Evolutionary conservation across 1,140 invertebrate genomes (phyloP), one percentile per base, ranked within the genome.

Genomic region (Ctenoplectra terminalis): DNA sequence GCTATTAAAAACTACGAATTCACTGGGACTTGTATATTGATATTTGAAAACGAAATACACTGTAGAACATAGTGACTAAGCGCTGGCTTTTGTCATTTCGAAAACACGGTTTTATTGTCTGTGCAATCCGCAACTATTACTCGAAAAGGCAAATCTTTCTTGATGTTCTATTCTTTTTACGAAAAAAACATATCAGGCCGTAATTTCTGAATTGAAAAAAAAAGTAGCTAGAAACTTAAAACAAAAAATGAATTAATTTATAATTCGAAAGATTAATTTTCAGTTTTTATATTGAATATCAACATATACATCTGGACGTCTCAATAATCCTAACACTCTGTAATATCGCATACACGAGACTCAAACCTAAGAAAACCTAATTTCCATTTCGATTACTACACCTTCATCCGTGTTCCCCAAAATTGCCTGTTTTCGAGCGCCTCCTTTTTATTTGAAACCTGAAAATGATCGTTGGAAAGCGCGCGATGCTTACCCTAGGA

Each of bases 401-500:
- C 58, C 23, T 37, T 15, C 20, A 23, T 40, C 37, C n/a, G 2
- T 11, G 23, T 43, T 15, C 20, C 37, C 1, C 11, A 40, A 4
- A 23, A n/a, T 5, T 20, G 9, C 26, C 54, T 11, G 8, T 26
- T 56, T 29, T n/a, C n/a, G n/a, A n/a, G n/a, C n/a, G n/a, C n/a
- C n/a, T n/a, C n/a, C 29, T 58, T 9, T 0, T 31, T 5, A 43
- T n/a, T 2, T 2, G 9, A 4, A 4, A 6, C 11, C 20, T 48
- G 26, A 48, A 56, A 77, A 77, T 29, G 48, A 67, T 77, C 37
- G n/a, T 13, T 48, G 0, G 50, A 46, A 43, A 56, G n/a, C 2
- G 17, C 31, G n/a, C 29, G 31, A 54, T 69, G 29, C 52, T 77
- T 58, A 46, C 1, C 63, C 46, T 26, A 1, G 2, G 29, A 43